Evolutionary conservation across 1,140 invertebrate genomes (phyloP), one percentile per base, ranked within the genome.

Genomic region (Pygmarrhopalites habei): DNA sequence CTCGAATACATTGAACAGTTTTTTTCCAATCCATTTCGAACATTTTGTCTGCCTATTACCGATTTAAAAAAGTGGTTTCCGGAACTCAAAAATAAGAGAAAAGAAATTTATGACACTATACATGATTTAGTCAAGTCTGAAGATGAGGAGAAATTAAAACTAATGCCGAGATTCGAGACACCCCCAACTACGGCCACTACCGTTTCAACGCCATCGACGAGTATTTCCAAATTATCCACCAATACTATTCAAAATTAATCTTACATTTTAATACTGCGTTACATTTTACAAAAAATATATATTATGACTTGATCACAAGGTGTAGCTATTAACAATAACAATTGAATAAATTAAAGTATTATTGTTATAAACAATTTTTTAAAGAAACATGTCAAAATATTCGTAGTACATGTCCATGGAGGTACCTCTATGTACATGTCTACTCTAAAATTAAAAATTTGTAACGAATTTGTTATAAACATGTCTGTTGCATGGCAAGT

Each of bases 1-100:
- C 79, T 98, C 32, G 92, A 98, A 75, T 98, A 95, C 82, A 92
- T 92, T 3, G 93, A 98, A 79, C 86, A 85, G 60, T 99, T 98
- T 79, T 95, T 98, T 69, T 4, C 17, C 1, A 15, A 35, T 2
- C 68, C 68, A 5, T 57, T 70, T 25, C 15, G 21, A n/a, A 30
- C 55, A 1, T 65, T 47, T 30, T 39, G 4, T 17, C 14, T 19
- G n/a, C 28, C 53, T n/a, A 1, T 1, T n/a, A 25, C 19, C 15
- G 49, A 66, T 21, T 21, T 69, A 5, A 29, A 39, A 32, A 46
- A 60, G 0, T 69, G 67, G 67, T 69, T 69, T 32, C 4, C 35
- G 1, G n/a, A 57, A 14, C 44, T 35, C 2, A 19, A 7, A 5
- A 12, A 49, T 21, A 69, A 66, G 51, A 10, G 67, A 30, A 25